A percentile compares a stretch with the other conserved stretches of the same genome.
Conservation (phyloP, 2,888 invertebrate genomes). For the Tholera decimalis region DNA sequence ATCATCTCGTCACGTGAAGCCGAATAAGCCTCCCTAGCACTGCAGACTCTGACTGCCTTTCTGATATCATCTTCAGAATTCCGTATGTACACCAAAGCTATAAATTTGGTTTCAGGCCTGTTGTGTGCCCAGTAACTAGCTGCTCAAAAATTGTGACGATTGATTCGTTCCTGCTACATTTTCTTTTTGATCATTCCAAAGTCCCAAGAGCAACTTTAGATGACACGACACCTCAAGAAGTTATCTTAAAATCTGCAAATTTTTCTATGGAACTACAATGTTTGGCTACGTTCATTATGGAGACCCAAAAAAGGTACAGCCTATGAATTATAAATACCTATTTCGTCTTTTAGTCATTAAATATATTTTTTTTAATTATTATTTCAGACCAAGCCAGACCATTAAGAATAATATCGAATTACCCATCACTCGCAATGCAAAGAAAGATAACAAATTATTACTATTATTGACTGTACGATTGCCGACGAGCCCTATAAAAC, state of each 20-base stretch:
- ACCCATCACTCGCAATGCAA: slow-evolving; percentile 4
- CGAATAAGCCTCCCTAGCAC: too few relatives aligned
- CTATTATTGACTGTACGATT: slow-evolving; percentile 58
- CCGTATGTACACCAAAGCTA: not conserved
- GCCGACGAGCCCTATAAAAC: slow-evolving; percentile 20
- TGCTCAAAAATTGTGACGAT: slow-evolving; percentile 90
- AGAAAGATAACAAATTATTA: slow-evolving; percentile 46
- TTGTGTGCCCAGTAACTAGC: slow-evolving; percentile 86
- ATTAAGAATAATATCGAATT: slow-evolving; percentile 15
- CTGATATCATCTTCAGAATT: not conserved
- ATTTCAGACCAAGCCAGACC: slow-evolving; percentile 44
- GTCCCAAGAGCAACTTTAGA: slow-evolving; percentile 72
- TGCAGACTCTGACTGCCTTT: not conserved
- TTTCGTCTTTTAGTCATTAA: not conserved
- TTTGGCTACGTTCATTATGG: slow-evolving; percentile 50
- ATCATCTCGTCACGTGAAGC: too few relatives aligned
- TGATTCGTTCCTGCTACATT: slow-evolving; percentile 89
- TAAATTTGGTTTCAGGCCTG: slow-evolving; percentile 62
- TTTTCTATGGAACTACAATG: slow-evolving; percentile 64
- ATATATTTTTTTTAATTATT: not conserved
- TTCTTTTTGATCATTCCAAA: slow-evolving; percentile 91
- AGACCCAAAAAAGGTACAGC: slow-evolving; percentile 39
- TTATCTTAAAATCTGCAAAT: slow-evolving; percentile 45
- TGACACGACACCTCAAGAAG: slow-evolving; percentile 51
- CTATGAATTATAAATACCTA: not conserved